Percentiles rank a stretch among this genome's conserved stretches.
phyloP scores from a whole-genome alignment of 2,888 invertebrate species.

The Aphidius colemani region DNA sequence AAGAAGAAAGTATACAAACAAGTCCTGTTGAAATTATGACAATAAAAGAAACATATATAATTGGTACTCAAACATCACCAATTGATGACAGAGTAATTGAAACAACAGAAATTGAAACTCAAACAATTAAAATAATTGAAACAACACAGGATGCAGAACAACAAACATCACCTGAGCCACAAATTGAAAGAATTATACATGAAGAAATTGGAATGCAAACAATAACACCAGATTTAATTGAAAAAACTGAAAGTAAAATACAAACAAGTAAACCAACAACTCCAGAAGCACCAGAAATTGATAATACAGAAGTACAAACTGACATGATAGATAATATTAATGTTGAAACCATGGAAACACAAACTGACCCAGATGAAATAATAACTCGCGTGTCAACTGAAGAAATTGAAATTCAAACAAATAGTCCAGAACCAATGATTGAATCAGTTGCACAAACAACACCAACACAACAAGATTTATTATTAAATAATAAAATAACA shows the following conservation, averaged over 20 bases:
- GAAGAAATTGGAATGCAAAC: conserved; percentile 61
- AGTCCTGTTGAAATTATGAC: conserved; percentile 61
- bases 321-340: conserved; percentile 53
- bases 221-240: conserved; percentile 49
- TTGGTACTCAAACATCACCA: conserved; percentile 51
- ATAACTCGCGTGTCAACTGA: conserved; percentile 40
- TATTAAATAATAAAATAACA: conserved; percentile 47
- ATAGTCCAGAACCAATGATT: conserved; percentile 33
- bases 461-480: conserved; percentile 33
- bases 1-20: conserved; percentile 58
- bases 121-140: conserved; percentile 53
- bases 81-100: conserved; percentile 48
- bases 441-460: conserved; percentile 43
- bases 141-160: conserved; percentile 34
- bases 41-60: conserved; percentile 39
- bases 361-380: conserved; percentile 43
- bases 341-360: conserved; percentile 44
- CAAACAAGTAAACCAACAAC: conserved; percentile 45
- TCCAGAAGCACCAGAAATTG: conserved; percentile 52
- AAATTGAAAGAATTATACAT: conserved; percentile 44
- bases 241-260: conserved; percentile 50
- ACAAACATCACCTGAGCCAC: conserved; percentile 46
- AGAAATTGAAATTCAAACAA: conserved; percentile 47
- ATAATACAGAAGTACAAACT: conserved; percentile 63
- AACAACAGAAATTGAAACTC: conserved; percentile 53